These are phyloP conservation scores for Arvicanthis niloticus DNA, from an alignment of 2,113 vertebrate genomes.

Conservation along the genomic window DNA sequence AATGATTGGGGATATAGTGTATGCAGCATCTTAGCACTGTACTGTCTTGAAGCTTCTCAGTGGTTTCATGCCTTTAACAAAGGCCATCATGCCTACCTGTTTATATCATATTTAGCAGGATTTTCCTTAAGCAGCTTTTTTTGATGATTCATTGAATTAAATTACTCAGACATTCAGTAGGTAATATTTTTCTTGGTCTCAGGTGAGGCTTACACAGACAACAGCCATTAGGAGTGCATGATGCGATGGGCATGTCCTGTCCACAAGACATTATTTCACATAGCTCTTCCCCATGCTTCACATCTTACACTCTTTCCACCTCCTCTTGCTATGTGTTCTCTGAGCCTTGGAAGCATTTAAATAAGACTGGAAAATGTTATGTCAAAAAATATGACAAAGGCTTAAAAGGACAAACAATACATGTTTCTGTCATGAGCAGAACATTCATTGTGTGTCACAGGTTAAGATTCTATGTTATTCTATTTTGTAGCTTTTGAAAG, in stretches of 20 bases:
- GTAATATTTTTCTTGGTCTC: background rate
- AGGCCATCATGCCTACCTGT: background rate
- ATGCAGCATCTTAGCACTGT: background rate
- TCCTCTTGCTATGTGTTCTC: background rate
- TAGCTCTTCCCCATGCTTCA: background rate
- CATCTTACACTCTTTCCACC: rapidly evolving
- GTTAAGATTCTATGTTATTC: no score
- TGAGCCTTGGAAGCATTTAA: background rate
- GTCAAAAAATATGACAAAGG: background rate
- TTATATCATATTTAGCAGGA: background rate
- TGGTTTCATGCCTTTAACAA: background rate
- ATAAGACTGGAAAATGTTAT: background rate
- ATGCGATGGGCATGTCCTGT: background rate
- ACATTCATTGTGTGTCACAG: background rate
- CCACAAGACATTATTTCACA: background rate
- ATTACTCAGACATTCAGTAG: background rate
- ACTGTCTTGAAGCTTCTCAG: no score
- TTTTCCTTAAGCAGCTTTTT: background rate
- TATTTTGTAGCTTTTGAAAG: background rate
- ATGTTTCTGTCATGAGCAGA: background rate
- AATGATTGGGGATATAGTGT: no score
- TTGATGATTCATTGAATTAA: background rate
- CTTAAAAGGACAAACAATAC: no score
- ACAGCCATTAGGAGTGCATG: background rate
- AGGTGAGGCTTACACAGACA: rapidly evolving